A percentile compares a stretch with the other conserved stretches of the same genome.
Evolutionary conservation across 2,797 vertebrate genomes (phyloP).

Genomic region (Anguilla obscura): DNA sequence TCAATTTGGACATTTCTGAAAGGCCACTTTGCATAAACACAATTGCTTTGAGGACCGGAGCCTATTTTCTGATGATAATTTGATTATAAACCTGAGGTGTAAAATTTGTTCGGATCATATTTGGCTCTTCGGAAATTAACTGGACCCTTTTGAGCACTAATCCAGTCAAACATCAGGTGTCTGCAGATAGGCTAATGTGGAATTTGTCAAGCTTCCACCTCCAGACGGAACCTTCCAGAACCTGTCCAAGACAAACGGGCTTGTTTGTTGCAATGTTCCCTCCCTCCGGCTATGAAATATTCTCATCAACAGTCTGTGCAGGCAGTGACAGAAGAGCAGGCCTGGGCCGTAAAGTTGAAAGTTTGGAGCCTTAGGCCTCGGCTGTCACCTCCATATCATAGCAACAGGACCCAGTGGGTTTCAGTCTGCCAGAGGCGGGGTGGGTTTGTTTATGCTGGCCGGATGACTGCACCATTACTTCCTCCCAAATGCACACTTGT

Average conservation of each 20-base stretch:
- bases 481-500: background rate
- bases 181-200: background rate
- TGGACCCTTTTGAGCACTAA: background rate
- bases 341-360: background rate
- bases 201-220: background rate
- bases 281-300: too few relatives aligned
- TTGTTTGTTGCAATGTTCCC: background rate
- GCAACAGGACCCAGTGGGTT: background rate
- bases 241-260: background rate
- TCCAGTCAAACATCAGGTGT: background rate
- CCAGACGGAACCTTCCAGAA: background rate
- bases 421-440: background rate
- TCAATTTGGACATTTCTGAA: conserved; percentile 57
- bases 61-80: conserved; percentile 64
- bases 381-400: too few relatives aligned
- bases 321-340: too few relatives aligned
- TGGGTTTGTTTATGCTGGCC: background rate
- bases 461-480: background rate
- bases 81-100: conserved; percentile 64
- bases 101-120: conserved; percentile 65
- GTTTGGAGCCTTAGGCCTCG: background rate
- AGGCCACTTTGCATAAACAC: conserved; percentile 59
- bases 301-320: too few relatives aligned
- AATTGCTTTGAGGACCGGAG: conserved; percentile 72
- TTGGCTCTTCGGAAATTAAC: conserved; percentile 17